Base-by-base conservation (phyloP, 1,140 invertebrate genomes). In the Drosophila orena region DNA sequence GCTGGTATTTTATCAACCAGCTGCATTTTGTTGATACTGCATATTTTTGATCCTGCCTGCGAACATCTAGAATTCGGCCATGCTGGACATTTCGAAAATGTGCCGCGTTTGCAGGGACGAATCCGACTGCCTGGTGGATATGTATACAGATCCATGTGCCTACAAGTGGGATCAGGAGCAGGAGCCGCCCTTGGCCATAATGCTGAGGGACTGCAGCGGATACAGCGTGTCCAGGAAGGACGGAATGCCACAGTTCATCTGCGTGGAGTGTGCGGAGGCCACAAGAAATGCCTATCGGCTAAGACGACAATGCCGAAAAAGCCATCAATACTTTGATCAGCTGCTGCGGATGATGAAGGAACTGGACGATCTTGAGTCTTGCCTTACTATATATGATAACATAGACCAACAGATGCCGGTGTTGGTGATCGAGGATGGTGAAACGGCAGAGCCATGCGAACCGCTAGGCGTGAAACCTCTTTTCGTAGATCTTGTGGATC, bases 81-180 rank as follows among this genome's bases (percentile, higher is more conserved):
- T 30, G 61, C 12, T 62, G 38, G 46, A 66, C 12, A 11, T 65
- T 12, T 44, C 38, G 40, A 11, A 53, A 43, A 53, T 69, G 20
- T 69, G 65, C 15, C 65, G 65, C 20, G 40, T 69, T 20, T 69
- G 65, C 17, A 15, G 60, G 12, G 60, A 50, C 7, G 40, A 65
- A 10, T 30, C 59, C 15, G 65, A 52, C 40, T 53, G 46, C 7
- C 40, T 53, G 34, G 15, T 65, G 8, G 47, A 69, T 15, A 7
- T 69, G 7, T 69, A 46, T 14, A 40, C 10, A 6, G 60, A 38
- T 22, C 1, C 35, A 1, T 14, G 4, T n/a, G 2, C 14, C 30
- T 12, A 22, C 27, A n/a, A 14, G 1, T 7, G 22, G 27, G 22
- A 10, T 7, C 37, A 44, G 2, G 61, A 17, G 22, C 15, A 20